These are phyloP conservation scores for Hoplias malabaricus DNA, from an alignment of 2,113 vertebrate genomes.

Conservation along the genomic window DNA sequence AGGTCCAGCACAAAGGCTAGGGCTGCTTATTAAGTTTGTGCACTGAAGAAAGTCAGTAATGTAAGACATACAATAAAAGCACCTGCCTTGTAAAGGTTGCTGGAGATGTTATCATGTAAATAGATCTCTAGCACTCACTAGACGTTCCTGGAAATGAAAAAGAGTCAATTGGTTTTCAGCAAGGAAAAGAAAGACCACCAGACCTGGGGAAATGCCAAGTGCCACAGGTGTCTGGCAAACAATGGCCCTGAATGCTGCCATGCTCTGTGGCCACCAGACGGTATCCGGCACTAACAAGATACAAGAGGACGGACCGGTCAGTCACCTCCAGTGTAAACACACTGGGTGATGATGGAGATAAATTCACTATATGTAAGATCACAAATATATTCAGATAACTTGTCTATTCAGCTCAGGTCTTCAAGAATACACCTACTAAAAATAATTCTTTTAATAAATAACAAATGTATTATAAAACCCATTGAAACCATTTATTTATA, in stretches of 20 bases:
- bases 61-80: conserved; percentile 57
- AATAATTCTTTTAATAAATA: too few species aligned
- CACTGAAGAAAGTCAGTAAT: conserved; percentile 46
- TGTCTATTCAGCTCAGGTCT: too few species aligned
- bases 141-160: conserved; percentile 49
- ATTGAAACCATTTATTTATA: too few species aligned
- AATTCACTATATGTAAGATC: neutral
- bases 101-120: conserved; percentile 59
- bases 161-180: conserved; percentile 58
- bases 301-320: conserved; percentile 45
- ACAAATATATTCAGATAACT: neutral
- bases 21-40: conserved; percentile 43
- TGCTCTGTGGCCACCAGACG: conserved; percentile 48
- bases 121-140: conserved; percentile 44
- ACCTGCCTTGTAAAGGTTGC: conserved; percentile 54
- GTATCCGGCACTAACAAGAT: conserved; percentile 62
- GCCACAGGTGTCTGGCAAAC: conserved; percentile 69
- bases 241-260: conserved; percentile 48
- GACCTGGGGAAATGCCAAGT: conserved; percentile 65
- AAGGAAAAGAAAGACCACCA: conserved; percentile 50
- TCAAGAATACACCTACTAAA: too few species aligned
- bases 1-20: conserved; percentile 21
- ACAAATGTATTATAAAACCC: too few species aligned
- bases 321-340: conserved; percentile 54
- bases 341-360: conserved; percentile 28